A percentile compares a stretch with the other conserved stretches of the same genome.
phyloP scores from a whole-genome alignment of 2,888 invertebrate species.

The Drepana falcataria region DNA sequence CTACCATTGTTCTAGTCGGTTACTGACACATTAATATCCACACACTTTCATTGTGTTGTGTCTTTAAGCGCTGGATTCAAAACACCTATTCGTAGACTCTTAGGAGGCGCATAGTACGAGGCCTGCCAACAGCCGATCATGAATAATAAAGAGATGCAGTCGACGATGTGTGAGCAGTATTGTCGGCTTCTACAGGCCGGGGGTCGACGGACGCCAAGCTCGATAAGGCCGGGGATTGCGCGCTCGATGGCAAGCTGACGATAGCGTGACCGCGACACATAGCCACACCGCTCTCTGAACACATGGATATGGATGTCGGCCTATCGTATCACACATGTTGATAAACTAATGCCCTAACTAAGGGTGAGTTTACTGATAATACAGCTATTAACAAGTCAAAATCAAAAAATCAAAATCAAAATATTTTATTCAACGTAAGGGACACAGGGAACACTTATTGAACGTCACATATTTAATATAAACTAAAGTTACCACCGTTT shows the following conservation, averaged over 20 bases:
- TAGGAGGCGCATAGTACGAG: neutral
- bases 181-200: conserved; percentile 10
- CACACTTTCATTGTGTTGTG: neutral
- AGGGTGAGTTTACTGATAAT: neutral
- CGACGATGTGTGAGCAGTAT: neutral
- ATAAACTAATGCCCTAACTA: neutral
- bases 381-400: neutral
- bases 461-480: no score
- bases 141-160: neutral
- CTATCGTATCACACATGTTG: neutral
- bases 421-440: no score
- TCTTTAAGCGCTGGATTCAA: neutral
- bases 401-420: no score
- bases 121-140: neutral
- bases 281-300: neutral
- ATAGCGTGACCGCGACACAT: neutral
- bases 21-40: neutral
- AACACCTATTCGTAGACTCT: neutral
- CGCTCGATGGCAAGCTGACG: neutral
- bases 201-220: conserved; percentile 17
- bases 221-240: neutral
- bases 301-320: neutral
- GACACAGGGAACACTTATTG: no score
- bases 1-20: no score
- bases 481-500: no score